Conservation (phyloP, 1,140 invertebrate species). For the Macrostomum lignano region DNA sequence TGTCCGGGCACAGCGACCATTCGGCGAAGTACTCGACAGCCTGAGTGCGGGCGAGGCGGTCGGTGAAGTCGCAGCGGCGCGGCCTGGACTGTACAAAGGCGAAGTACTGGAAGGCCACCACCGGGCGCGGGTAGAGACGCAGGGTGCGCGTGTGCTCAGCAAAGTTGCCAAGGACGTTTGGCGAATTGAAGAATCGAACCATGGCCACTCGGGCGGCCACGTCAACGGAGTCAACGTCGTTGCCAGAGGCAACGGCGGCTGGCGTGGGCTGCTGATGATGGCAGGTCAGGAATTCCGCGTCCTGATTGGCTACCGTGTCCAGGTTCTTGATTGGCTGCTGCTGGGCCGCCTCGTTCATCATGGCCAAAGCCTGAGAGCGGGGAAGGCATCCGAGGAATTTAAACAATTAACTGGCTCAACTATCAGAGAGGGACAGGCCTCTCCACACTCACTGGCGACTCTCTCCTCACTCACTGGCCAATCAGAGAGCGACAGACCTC, state of each 20-base stretch:
- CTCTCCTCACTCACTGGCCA: background rate
- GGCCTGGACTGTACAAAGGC: slow-evolving; percentile 77
- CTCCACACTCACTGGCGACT: background rate
- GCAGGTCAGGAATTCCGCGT: slow-evolving; percentile 2
- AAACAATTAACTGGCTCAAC: too few species aligned
- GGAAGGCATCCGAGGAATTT: too few species aligned
- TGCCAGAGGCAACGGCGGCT: slow-evolving; percentile 47
- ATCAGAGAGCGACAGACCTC: too few species aligned
- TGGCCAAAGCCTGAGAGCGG: slow-evolving; percentile 29
- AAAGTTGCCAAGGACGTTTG: slow-evolving; percentile 82
- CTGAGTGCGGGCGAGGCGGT: slow-evolving; percentile 54
- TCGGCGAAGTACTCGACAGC: slow-evolving; percentile 93
- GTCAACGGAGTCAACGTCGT: slow-evolving; percentile 87
- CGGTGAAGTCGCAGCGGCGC: slow-evolving; percentile 49
- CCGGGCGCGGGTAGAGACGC: slow-evolving; percentile 74
- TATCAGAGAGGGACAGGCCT: slow-evolving; percentile 1
- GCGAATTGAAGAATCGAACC: slow-evolving; percentile 90
- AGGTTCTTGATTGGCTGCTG: slow-evolving; percentile 31
- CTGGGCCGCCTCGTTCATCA: slow-evolving; percentile 31
- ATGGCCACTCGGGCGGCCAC: slow-evolving; percentile 90
- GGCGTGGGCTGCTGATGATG: slow-evolving; percentile 6
- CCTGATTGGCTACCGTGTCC: slow-evolving; percentile 16
- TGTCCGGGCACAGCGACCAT: slow-evolving; percentile 78
- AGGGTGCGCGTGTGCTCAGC: slow-evolving; percentile 83
- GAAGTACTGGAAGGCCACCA: slow-evolving; percentile 92